Percentiles rank a stretch among this genome's conserved stretches.
These are phyloP conservation scores for Campylomormyrus numenius DNA, from an alignment of 2,113 vertebrate genomes.

Conservation along the genomic window DNA sequence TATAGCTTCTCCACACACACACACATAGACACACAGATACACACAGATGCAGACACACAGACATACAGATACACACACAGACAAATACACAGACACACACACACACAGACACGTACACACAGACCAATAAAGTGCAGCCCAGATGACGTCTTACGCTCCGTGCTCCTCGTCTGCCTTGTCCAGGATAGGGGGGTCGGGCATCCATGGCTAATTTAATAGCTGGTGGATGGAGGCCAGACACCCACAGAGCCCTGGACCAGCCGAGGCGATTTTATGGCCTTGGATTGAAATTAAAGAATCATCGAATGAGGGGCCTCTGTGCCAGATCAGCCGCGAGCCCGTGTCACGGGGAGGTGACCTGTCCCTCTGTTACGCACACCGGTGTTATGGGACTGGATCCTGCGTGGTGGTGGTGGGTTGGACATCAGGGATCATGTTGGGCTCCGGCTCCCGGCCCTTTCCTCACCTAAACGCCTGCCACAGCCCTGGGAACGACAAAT, in stretches of 20 bases:
- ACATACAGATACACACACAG: neutral
- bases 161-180: neutral
- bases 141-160: neutral
- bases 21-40: neutral
- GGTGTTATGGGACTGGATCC: neutral
- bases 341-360: neutral
- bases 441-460: neutral
- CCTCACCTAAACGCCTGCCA: neutral
- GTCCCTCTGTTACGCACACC: neutral
- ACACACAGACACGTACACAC: neutral
- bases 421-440: neutral
- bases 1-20: neutral
- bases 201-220: neutral
- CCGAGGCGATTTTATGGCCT: neutral
- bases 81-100: neutral
- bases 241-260: neutral
- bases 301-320: neutral
- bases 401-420: neutral
- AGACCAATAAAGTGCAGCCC: neutral
- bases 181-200: neutral
- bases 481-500: neutral
- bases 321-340: neutral
- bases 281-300: neutral
- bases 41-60: neutral
- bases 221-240: neutral